Conservation (phyloP, 2,113 vertebrate genomes). For the Donacobius atricapilla region DNA sequence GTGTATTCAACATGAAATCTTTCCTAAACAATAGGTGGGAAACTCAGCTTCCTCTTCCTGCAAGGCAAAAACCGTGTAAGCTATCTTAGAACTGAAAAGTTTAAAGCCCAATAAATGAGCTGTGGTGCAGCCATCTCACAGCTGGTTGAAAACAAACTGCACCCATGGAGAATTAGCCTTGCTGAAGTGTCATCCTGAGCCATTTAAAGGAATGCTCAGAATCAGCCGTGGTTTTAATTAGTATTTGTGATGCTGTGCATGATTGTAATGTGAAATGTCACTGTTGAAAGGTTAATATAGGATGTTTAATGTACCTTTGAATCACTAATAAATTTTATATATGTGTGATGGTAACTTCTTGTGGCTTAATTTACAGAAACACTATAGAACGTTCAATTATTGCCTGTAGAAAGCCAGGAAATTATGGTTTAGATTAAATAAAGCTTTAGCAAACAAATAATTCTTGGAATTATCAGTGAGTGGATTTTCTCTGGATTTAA, state of each 20-base stretch:
- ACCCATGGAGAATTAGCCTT: background rate
- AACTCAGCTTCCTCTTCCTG: conserved; percentile 23
- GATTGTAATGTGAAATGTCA: background rate
- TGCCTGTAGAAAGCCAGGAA: background rate
- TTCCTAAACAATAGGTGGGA: background rate
- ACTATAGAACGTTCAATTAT: background rate
- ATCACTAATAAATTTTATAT: background rate
- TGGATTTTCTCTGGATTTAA: background rate
- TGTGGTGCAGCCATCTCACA: background rate
- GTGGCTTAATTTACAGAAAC: background rate
- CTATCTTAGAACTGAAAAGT: background rate
- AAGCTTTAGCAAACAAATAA: background rate
- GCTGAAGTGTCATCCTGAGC: background rate
- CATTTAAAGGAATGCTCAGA: background rate
- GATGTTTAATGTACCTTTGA: background rate
- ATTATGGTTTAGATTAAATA: background rate
- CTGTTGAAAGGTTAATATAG: background rate
- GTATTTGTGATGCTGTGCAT: background rate
- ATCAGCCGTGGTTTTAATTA: background rate
- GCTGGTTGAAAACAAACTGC: background rate
- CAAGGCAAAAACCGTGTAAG: background rate
- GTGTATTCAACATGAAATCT: background rate
- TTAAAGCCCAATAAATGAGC: background rate
- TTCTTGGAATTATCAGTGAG: background rate
- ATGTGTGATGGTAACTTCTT: background rate